Percentiles rank a stretch among this genome's conserved stretches.
Conservation (phyloP, 92 coral and sea anemone species). For the Palythoa grandiflora region DNA sequence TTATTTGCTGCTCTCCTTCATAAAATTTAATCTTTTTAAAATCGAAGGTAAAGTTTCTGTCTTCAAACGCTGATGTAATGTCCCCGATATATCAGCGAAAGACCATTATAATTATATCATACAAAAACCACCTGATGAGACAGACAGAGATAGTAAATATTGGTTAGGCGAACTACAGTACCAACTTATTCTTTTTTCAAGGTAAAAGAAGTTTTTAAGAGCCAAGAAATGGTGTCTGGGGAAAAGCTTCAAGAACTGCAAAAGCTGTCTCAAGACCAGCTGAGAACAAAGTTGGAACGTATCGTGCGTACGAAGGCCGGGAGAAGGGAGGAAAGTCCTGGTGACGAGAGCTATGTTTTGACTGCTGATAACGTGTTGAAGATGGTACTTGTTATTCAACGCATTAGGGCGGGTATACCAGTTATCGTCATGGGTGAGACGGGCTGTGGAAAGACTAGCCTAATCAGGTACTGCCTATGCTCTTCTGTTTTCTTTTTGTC, state of each 20-base stretch:
- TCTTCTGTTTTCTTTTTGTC: too few relatives aligned
- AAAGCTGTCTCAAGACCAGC: conserved; percentile 58
- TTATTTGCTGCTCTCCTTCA: too few relatives aligned
- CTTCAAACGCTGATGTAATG: too few relatives aligned
- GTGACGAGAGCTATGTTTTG: conserved; percentile 67
- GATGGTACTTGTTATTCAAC: conserved; percentile 83
- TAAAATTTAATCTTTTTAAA: too few relatives aligned
- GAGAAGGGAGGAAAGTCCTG: background rate
- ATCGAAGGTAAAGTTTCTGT: too few relatives aligned
- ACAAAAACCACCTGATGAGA: too few relatives aligned
- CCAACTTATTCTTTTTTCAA: background rate
- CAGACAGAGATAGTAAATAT: too few relatives aligned
- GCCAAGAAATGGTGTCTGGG: conserved; percentile 61
- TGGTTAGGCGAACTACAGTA: background rate
- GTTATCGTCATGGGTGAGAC: conserved; percentile 95
- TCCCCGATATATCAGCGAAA: too few relatives aligned
- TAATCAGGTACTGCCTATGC: conserved; percentile 50
- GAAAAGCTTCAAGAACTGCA: conserved; percentile 42
- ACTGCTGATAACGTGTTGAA: conserved; percentile 88
- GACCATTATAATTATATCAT: too few relatives aligned
- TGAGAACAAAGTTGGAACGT: conserved; percentile 64
- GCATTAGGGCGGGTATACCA: conserved; percentile 83
- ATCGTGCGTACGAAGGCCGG: conserved; percentile 60
- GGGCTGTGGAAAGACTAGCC: conserved; percentile 91
- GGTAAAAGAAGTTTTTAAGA: conserved; percentile 65